Conservation (phyloP, 2,888 invertebrate genomes). For the Drosophila conformis region DNA sequence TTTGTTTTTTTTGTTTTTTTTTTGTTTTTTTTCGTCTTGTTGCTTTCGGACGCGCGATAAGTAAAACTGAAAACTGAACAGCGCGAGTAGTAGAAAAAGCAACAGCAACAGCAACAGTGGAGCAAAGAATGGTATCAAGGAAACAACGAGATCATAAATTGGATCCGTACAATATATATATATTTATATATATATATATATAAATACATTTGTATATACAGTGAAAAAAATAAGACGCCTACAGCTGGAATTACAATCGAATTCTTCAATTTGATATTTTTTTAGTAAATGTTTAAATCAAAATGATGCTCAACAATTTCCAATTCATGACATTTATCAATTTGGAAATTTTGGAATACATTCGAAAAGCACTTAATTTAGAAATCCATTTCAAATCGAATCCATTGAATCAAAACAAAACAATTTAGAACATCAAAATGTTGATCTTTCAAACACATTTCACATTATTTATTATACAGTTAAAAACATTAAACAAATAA, state of each 20-base stretch:
- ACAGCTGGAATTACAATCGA: not conserved
- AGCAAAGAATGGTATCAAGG: slow-evolving; percentile 24
- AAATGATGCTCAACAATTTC: not conserved
- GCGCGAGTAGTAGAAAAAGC: slow-evolving; percentile 28
- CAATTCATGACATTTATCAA: not conserved
- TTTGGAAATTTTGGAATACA: not conserved
- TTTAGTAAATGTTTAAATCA: not conserved
- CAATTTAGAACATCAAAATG: not conserved
- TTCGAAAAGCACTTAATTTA: not conserved
- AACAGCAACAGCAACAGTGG: slow-evolving; percentile 4
- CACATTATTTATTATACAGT: not conserved
- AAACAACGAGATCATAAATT: slow-evolving; percentile 33
- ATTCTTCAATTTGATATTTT: not conserved
- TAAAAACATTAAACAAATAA: not conserved
- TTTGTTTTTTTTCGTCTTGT: slow-evolving; percentile 31
- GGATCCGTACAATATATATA: not conserved
- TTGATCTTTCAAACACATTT: not conserved
- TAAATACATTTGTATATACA: not conserved
- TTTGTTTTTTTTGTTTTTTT: slow-evolving; percentile 6
- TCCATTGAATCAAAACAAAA: not conserved
- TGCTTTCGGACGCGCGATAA: slow-evolving; percentile 60
- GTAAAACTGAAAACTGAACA: slow-evolving; percentile 48
- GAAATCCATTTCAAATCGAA: not conserved
- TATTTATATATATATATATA: not conserved
- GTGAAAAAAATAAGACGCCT: not conserved